phyloP scores from a whole-genome alignment of 92 coral and sea anemone species.

The Umimayanthus kanabou region DNA sequence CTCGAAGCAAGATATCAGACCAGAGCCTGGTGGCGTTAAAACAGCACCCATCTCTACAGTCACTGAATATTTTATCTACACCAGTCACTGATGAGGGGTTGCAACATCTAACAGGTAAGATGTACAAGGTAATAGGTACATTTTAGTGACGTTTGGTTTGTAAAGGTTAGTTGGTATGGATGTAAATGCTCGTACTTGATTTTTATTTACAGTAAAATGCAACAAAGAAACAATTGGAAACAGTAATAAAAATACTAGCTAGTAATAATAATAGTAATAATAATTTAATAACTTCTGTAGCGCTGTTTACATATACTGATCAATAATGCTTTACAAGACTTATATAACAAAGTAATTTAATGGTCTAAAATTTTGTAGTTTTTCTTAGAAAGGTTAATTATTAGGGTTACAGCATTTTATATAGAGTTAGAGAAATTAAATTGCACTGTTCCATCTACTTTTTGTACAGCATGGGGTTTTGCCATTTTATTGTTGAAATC shows the following conservation, averaged over 20 bases:
- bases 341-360: too few species aligned
- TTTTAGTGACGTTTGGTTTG: too few species aligned
- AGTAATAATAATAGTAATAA: too few species aligned
- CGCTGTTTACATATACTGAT: too few species aligned
- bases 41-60: conserved; percentile 65
- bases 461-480: too few species aligned
- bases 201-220: neutral
- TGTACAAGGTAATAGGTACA: neutral
- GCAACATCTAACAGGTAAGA: conserved; percentile 68
- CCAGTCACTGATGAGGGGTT: conserved; percentile 80
- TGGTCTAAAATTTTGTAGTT: neutral
- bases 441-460: too few species aligned
- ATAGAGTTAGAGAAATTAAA: too few species aligned
- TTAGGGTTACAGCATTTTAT: neutral
- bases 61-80: conserved; percentile 78
- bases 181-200: neutral
- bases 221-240: neutral
- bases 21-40: conserved; percentile 58
- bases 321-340: too few species aligned
- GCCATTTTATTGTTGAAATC: too few species aligned
- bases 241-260: too few species aligned
- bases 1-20: conserved; percentile 64
- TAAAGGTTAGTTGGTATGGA: too few species aligned
- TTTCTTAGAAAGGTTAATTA: neutral
- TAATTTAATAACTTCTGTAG: too few species aligned